phyloP scores from a whole-genome alignment of 35 echinoderm and acorn worm genomes.

The Apostichopus californicus region DNA sequence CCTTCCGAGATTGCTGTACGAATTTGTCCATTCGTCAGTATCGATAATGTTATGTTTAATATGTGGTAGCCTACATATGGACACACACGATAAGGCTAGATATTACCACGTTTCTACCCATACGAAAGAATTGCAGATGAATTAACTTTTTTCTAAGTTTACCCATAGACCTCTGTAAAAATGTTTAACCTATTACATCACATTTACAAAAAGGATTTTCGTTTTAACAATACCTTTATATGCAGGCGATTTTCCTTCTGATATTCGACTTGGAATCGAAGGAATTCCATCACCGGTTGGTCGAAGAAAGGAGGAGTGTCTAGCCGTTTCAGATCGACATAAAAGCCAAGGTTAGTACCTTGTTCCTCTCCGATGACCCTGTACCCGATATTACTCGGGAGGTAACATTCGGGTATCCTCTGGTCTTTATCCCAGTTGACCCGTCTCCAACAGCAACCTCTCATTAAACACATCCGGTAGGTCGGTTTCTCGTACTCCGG shows the following conservation, averaged over 20 bases:
- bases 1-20: too few relatives aligned
- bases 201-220: not conserved
- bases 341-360: conserved; percentile 56
- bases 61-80: too few relatives aligned
- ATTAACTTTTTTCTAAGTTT: too few relatives aligned
- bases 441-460: conserved; percentile 76
- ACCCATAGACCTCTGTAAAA: too few relatives aligned
- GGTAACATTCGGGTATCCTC: conserved; percentile 82
- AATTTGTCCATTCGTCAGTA: too few relatives aligned
- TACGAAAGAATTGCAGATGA: too few relatives aligned
- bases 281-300: conserved; percentile 72
- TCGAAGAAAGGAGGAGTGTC: conserved; percentile 73
- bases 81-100: too few relatives aligned
- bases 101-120: too few relatives aligned
- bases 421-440: conserved; percentile 74
- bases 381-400: conserved; percentile 77
- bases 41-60: too few relatives aligned
- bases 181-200: not conserved
- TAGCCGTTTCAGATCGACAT: conserved; percentile 73
- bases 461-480: conserved; percentile 55
- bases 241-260: conserved; percentile 87
- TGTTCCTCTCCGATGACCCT: conserved; percentile 59
- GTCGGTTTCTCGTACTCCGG: conserved; percentile 81
- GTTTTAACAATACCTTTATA: conserved; percentile 72
- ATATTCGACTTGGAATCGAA: conserved; percentile 70